phyloP scores from a whole-genome alignment of 2,113 vertebrate genomes.

The Anarhynchus alexandrinus region DNA sequence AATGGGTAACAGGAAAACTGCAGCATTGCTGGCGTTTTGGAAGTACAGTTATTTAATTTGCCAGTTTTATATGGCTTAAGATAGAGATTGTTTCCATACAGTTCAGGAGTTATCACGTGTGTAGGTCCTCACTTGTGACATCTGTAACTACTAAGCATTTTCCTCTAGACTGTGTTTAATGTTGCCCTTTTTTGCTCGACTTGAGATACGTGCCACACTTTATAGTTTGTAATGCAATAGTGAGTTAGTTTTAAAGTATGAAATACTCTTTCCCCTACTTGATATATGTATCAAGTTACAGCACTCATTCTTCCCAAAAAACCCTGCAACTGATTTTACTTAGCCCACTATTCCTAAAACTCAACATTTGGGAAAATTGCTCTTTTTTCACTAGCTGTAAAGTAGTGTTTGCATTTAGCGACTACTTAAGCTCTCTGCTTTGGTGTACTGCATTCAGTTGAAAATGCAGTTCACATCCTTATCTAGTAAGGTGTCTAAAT shows the following conservation, averaged over 20 bases:
- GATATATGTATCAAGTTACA: background rate
- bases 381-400: background rate
- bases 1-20: background rate
- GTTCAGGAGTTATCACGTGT: background rate
- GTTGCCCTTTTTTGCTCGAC: background rate
- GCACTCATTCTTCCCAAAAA: background rate
- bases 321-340: background rate
- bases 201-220: background rate
- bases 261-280: background rate
- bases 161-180: background rate
- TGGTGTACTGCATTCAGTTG: background rate
- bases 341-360: background rate
- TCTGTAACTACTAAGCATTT: background rate
- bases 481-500: background rate
- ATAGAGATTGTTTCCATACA: background rate
- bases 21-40: background rate
- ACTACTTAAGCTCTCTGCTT: background rate
- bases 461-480: background rate
- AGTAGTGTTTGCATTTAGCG: background rate
- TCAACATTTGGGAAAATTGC: background rate
- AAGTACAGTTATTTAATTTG: background rate
- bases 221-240: background rate
- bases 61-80: background rate
- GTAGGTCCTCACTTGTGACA: background rate
- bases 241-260: background rate